phyloP scores from a whole-genome alignment of 2,888 invertebrate species.

The Andrena camellia region DNA sequence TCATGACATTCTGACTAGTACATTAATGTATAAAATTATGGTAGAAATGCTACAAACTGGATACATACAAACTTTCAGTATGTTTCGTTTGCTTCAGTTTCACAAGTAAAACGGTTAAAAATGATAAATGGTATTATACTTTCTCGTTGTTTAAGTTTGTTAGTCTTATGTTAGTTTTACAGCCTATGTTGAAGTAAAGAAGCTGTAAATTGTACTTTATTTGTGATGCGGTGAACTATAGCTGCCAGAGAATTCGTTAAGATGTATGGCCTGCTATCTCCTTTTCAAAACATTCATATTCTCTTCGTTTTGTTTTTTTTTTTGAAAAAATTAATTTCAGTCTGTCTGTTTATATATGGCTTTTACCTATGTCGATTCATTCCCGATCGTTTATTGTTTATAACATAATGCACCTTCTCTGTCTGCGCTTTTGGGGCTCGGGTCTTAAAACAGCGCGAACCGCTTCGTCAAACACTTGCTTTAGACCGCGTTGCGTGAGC shows the following conservation, averaged over 20 bases:
- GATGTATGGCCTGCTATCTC: slow-evolving; percentile 60
- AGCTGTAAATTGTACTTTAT: slow-evolving; percentile 75
- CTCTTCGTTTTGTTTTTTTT: slow-evolving; percentile 47
- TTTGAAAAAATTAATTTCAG: slow-evolving; percentile 65
- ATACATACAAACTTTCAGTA: slow-evolving; percentile 38
- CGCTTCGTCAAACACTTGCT: slow-evolving; percentile 99
- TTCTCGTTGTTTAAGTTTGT: slow-evolving; percentile 69
- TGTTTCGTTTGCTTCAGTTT: slow-evolving; percentile 25
- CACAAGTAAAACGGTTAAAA: slow-evolving; percentile 45
- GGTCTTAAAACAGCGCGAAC: slow-evolving; percentile 98
- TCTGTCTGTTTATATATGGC: slow-evolving; percentile 65
- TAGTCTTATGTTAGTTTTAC: slow-evolving; percentile 64
- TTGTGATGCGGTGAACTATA: slow-evolving; percentile 71
- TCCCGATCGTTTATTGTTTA: slow-evolving; percentile 85
- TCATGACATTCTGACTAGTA: slow-evolving; percentile 53
- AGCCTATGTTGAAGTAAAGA: slow-evolving; percentile 62
- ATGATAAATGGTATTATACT: slow-evolving; percentile 50
- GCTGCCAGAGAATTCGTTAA: slow-evolving; percentile 75
- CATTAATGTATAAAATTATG: slow-evolving; percentile 43
- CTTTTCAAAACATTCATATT: slow-evolving; percentile 61
- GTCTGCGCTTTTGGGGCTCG: slow-evolving; percentile 97
- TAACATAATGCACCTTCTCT: slow-evolving; percentile 95
- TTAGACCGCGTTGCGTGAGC: slow-evolving; percentile 98
- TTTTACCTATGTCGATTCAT: slow-evolving; percentile 67
- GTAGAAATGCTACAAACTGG: slow-evolving; percentile 22